These are phyloP conservation scores for Pseudochirops cupreus DNA, from an alignment of 2,797 vertebrate species.

Conservation along the genomic window DNA sequence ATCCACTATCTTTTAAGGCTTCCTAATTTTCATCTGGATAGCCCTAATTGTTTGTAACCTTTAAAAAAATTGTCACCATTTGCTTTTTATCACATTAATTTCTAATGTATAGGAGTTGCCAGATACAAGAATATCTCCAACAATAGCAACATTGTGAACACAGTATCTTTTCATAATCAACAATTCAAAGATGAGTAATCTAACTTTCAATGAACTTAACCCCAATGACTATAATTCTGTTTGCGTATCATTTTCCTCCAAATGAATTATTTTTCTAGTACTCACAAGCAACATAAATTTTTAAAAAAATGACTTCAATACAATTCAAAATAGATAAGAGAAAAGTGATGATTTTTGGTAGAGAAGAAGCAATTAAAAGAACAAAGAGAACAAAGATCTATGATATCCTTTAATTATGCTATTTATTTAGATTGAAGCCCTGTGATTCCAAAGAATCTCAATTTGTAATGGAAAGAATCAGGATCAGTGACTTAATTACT, in stretches of 20 bases:
- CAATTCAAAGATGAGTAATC: background rate
- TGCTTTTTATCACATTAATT: background rate
- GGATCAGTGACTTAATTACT: background rate
- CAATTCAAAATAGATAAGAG: constrained; percentile 31
- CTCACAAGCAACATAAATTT: constrained; percentile 2
- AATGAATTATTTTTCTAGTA: background rate
- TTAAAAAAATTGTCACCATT: background rate
- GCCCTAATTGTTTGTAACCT: background rate
- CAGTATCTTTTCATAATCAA: background rate
- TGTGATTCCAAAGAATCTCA: constrained; percentile 28
- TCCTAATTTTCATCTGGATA: background rate
- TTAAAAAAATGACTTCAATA: constrained; percentile 31
- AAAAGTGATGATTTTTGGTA: background rate
- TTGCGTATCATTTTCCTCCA: background rate
- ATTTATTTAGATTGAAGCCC: constrained; percentile 18
- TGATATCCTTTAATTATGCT: background rate
- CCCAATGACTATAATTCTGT: background rate
- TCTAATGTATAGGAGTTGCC: background rate
- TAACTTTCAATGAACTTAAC: background rate
- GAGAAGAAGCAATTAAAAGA: constrained; percentile 45
- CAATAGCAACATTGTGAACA: background rate
- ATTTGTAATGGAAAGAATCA: constrained; percentile 3
- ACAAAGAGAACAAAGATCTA: constrained; percentile 22
- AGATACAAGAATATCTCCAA: background rate
- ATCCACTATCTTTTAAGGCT: background rate